phyloP scores from a whole-genome alignment of 2,113 vertebrate species.

The Paracanthobrama guichenoti region DNA sequence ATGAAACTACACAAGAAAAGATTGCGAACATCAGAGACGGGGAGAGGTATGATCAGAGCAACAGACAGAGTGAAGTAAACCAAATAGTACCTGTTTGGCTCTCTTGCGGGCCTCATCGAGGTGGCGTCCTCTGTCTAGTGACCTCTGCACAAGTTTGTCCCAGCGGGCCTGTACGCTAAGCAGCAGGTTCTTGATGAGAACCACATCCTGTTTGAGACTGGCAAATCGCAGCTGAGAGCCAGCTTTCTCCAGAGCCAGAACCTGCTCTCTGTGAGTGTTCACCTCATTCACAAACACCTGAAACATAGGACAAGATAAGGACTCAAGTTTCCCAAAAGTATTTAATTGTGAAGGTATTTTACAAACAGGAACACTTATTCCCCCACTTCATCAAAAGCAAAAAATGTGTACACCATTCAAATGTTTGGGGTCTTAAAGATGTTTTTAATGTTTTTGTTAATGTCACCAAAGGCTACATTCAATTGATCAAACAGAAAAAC shows the following conservation, averaged over 20 bases:
- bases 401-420: neutral
- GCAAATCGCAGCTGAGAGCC: constrained; percentile 96
- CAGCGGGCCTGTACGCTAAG: constrained; percentile 96
- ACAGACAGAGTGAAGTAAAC: neutral
- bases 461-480: too few species aligned
- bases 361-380: too few species aligned
- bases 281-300: constrained; percentile 98
- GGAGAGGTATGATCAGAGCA: neutral
- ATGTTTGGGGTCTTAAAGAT: too few species aligned
- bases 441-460: too few species aligned
- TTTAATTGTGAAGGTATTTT: neutral
- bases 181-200: constrained; percentile 96
- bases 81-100: constrained; percentile 88
- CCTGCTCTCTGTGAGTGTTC: constrained; percentile 93
- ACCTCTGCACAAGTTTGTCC: constrained; percentile 98
- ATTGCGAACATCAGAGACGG: neutral
- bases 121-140: constrained; percentile 90
- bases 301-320: neutral
- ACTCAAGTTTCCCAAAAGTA: neutral
- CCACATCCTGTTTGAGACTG: constrained; percentile 97
- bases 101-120: constrained; percentile 94
- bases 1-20: constrained; percentile 81
- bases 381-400: neutral
- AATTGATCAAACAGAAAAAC: too few species aligned
- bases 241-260: constrained; percentile 92